Conservation (phyloP, 2,888 invertebrate species). For the Eristalis tenax region DNA sequence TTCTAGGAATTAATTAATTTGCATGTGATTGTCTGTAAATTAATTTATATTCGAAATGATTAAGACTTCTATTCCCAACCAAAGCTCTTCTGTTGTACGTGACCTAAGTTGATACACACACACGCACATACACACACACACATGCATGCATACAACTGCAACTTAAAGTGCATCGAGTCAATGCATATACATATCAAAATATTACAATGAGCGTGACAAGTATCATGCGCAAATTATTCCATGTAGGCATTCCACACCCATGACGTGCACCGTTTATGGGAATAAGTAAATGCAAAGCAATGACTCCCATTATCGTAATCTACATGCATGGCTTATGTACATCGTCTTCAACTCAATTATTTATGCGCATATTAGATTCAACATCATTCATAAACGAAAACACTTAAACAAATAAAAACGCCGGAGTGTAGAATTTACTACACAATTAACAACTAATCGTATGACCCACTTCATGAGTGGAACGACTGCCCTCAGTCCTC, state of each 20-base stretch:
- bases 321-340: not conserved
- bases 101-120: not conserved
- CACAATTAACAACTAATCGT: not conserved
- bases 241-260: not conserved
- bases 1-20: not conserved
- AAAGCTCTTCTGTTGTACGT: not conserved
- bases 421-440: not conserved
- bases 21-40: not conserved
- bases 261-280: not conserved
- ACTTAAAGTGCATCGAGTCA: not conserved
- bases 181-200: not conserved
- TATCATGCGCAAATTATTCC: not conserved
- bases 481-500: not conserved
- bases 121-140: not conserved
- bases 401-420: not conserved
- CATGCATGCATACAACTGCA: not conserved
- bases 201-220: constrained; percentile 2
- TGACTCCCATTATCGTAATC: not conserved
- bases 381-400: not conserved
- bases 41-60: not conserved
- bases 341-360: not conserved
- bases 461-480: not conserved
- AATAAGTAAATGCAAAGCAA: not conserved
- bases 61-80: not conserved
- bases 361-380: not conserved